Percentiles rank a stretch among this genome's conserved stretches.
Evolutionary conservation across 2,888 invertebrate species (phyloP).

Genomic region (Folsomia candida): DNA sequence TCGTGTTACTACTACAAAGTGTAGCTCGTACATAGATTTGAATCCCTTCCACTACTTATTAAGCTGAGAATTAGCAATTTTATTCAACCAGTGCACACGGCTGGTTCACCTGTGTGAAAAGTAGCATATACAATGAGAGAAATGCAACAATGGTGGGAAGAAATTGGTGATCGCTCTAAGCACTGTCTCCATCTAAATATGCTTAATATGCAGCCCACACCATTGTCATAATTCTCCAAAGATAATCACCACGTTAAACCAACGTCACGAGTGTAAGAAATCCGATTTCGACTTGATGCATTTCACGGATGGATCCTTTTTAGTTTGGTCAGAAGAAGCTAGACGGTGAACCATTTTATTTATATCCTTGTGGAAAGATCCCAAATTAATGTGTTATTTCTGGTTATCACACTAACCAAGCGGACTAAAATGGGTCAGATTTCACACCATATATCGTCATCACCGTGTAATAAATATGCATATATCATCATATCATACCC

Average conservation of each 20-base stretch:
- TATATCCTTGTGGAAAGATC: no score
- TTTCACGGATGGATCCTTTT: neutral
- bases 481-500: no score
- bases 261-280: neutral
- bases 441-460: no score
- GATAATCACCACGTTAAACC: neutral
- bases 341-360: no score
- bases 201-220: neutral
- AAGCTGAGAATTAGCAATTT: neutral
- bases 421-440: no score
- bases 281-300: neutral
- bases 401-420: no score
- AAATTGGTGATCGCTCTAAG: neutral
- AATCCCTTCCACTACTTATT: neutral
- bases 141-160: neutral
- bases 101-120: neutral
- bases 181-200: neutral
- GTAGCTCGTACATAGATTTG: neutral
- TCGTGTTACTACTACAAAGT: neutral
- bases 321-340: neutral
- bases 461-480: no score
- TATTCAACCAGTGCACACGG: neutral
- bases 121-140: neutral
- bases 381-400: no score
- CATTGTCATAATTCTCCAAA: neutral